Conservation (phyloP, 1,140 invertebrate species). For the Lerema accius region DNA sequence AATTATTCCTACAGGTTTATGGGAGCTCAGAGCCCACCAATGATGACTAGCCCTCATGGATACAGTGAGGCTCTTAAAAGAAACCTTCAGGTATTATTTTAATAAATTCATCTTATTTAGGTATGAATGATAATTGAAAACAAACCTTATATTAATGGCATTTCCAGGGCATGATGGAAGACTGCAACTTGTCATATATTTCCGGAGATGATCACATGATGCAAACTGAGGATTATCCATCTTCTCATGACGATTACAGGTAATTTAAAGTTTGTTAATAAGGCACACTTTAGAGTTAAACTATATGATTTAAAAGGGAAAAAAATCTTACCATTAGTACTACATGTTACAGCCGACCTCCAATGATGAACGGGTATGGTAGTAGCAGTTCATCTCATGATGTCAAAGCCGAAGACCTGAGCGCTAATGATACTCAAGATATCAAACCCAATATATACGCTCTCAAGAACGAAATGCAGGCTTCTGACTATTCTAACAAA, state of each 20-base stretch:
- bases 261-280: no score
- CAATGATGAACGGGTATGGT: slow-evolving; percentile 78
- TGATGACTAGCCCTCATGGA: slow-evolving; percentile 80
- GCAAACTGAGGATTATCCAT: slow-evolving; percentile 77
- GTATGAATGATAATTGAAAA: background rate
- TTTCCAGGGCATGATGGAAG: slow-evolving; percentile 81
- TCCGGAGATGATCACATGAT: slow-evolving; percentile 80
- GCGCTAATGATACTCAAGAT: slow-evolving; percentile 67
- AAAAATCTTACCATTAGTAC: no score
- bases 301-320: no score
- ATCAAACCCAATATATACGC: slow-evolving; percentile 80
- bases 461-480: slow-evolving; percentile 79
- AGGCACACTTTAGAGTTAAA: no score
- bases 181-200: slow-evolving; percentile 79
- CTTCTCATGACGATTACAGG: slow-evolving; percentile 81
- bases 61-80: slow-evolving; percentile 80
- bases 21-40: slow-evolving; percentile 81
- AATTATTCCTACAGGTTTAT: slow-evolving; percentile 66
- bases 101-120: slow-evolving; percentile 7
- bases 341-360: slow-evolving; percentile 56
- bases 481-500: slow-evolving; percentile 77
- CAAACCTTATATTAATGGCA: background rate
- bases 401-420: slow-evolving; percentile 79
- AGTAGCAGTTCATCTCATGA: slow-evolving; percentile 72
- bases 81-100: slow-evolving; percentile 74